Base-by-base conservation (phyloP, 1,140 invertebrate species). In the Drosophila ercepeae region DNA sequence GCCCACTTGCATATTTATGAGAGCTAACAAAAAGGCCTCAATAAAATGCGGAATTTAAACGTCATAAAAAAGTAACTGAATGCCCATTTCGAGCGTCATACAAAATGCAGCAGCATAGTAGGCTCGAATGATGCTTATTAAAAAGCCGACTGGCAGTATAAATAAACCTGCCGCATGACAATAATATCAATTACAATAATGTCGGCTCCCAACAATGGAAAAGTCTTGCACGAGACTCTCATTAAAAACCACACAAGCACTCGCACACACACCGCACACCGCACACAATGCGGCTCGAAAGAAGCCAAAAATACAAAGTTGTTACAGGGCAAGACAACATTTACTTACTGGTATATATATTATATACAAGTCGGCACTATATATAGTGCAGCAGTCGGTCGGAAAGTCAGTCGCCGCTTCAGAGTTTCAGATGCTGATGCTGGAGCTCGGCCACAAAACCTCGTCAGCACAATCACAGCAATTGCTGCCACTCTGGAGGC, bases 141-240 rank as follows among this genome's bases (percentile, higher is more conserved):
- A 78, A 32, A 78, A 78, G 55, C 58, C 46, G 59, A 81, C 81
- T 79, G 77, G 81, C 81, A 27, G 29, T 64, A 64, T 64, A 64
- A 86, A 86, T 86, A 88, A 88, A 74, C 54, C 63, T 60, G 73
- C 61, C 46, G 76, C 72, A 67, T 86, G 76, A 86, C 81, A 73
- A 86, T 86, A 81, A 88, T 86, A 86, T 86, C 73, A 86, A 86
- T 88, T 88, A 77, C 82, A 69, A 79, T 81, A 44, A 18, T 29
- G 68, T 51, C 67, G 50, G 42, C 57, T 58, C 42, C 64, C 70
- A 52, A 73, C 72, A 78, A 78, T 75, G 59, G 36, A 42, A 63
- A 58, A 52, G 57, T 68, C 78, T 45, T 86, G 81, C 81, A 86
- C 81, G 81, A 86, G 81, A 86, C 81, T 86, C 77, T 86, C 59